Evolutionary conservation across 2,888 invertebrate species (phyloP), one percentile per base, ranked within the genome.

Genomic region (Pseudanteris insignis): DNA sequence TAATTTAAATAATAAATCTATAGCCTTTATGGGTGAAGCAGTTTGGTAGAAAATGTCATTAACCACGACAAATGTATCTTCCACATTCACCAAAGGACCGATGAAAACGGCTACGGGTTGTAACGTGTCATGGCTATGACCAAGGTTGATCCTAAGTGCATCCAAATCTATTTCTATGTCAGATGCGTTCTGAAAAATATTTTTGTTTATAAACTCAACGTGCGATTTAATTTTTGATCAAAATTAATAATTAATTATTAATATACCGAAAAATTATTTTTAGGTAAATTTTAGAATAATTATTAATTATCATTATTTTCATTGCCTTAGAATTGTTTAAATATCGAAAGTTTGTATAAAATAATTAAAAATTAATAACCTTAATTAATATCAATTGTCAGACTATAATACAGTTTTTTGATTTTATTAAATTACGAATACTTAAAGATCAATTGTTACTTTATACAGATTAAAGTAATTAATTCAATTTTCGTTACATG

Each of bases 41-140:
- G 15, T 26, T 26, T 34, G 13, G 14, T 43, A 43, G 11, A 24
- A 43, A 9, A 43, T 33, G 10, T 43, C 43, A 9, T 43, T 43
- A 7, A 43, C 9, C 2, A 43, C 8, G 5, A 43, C 43, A 33
- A 32, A 43, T 1, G 32, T 9, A 13, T 25, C 11, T 11, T 44
- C 44, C 1, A 44, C 33, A 15, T 33, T 34, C 1, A 34, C 44
- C 8, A 44, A 26, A 34, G 26, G 13, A 25, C 44, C 44, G 28
- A n/a, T n/a, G n/a, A n/a, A n/a, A n/a, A n/a, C n/a, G n/a, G n/a
- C n/a, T n/a, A n/a, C n/a, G n/a, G n/a, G 28, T 28, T 40, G 28
- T 10, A 40, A 15, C 2, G 12, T 40, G 2, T 40, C 15, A 13
- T 40, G 38, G n/a, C n/a, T n/a, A n/a, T n/a, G n/a, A n/a, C n/a